Base-by-base conservation (phyloP, 2,113 vertebrate genomes). In the Oncorhynchus mykiss region DNA sequence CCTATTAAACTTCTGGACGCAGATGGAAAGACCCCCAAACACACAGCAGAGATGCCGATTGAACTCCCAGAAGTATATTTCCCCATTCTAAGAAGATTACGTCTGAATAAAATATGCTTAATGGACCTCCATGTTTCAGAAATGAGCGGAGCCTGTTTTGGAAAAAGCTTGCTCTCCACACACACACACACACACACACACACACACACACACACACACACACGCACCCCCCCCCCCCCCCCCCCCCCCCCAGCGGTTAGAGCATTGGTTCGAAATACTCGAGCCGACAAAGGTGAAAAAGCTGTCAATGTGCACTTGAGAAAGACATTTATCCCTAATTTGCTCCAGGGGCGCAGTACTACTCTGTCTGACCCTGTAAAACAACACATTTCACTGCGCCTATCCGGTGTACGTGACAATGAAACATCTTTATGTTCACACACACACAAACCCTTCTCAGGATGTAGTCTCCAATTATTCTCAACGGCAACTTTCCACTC, bases 401-500 rank as follows among this genome's bases (percentile, higher is more conserved):
- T 45, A 45, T 45, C 8, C 39, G 39, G 39, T 45, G 9, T 8
- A 8, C 11, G 39, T 3, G 39, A 45, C 39, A 45, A 45, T 45
- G 11, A 67, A 60, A 54, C 72, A 68, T 64, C 69, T 65, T 51
- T 29, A 72, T 60, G 78, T 20, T 49, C 64, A 64, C 80, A 71
- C 71, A 83, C 78, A 86, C 57, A 34, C 70, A 9, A 78, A 73
- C 75, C 49, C 85, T 70, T 5, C 78, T 62, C 83, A 80, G 87
- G 80, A 90, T 85, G 73, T 80, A 78, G 78, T 79, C 76, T 79
- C 70, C 84, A 88, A 88, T 88, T 84, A 87, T 75, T 62, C 82
- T 88, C 80, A 81, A 90, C 71, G 67, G 82, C 86, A 91, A 85
- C 79, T 85, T 90, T 89, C 88, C 84, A 82, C 84, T 83, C 29